phyloP scores from a whole-genome alignment of 92 coral and sea anemone species.

The Chrysogorgia sp. region DNA sequence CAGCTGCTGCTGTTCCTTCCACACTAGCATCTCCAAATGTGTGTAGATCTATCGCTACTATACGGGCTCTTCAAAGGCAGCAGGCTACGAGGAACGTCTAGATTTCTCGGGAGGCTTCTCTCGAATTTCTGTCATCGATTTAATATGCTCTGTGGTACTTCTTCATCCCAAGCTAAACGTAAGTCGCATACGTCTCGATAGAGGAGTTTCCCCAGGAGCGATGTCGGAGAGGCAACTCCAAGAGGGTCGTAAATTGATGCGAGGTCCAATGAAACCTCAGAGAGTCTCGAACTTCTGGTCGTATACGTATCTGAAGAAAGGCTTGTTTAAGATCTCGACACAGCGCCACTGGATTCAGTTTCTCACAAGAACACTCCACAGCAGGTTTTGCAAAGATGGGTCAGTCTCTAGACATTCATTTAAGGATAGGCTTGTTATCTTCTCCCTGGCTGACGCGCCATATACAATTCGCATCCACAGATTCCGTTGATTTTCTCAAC shows the following conservation, averaged over 20 bases:
- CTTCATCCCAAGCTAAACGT: constrained; percentile 53
- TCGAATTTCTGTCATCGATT: constrained; percentile 43
- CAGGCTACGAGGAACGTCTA: constrained; percentile 50
- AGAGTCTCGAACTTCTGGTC: too few relatives aligned
- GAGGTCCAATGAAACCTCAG: too few relatives aligned
- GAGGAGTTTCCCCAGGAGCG: constrained; percentile 56
- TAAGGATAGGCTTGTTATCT: too few relatives aligned
- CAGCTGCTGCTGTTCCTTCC: constrained; percentile 53
- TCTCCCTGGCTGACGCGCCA: too few relatives aligned
- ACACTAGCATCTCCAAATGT: constrained; percentile 55
- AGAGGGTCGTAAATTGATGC: constrained; percentile 29
- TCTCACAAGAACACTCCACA: too few relatives aligned
- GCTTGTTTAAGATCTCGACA: too few relatives aligned
- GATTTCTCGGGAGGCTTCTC: constrained; percentile 41
- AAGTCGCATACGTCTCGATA: constrained; percentile 55
- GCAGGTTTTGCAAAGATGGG: too few relatives aligned
- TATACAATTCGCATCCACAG: too few relatives aligned
- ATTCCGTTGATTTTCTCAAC: too few relatives aligned
- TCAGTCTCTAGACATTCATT: too few relatives aligned
- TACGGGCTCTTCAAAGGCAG: constrained; percentile 24
- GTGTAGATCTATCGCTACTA: constrained; percentile 48
- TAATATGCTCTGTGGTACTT: constrained; percentile 8
- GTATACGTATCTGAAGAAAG: too few relatives aligned
- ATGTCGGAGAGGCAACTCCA: constrained; percentile 28
- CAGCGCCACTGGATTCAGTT: too few relatives aligned